A percentile compares a stretch with the other conserved stretches of the same genome.
These are phyloP conservation scores for Bombus superbus DNA, from an alignment of 1,140 invertebrate species.

Conservation along the genomic window DNA sequence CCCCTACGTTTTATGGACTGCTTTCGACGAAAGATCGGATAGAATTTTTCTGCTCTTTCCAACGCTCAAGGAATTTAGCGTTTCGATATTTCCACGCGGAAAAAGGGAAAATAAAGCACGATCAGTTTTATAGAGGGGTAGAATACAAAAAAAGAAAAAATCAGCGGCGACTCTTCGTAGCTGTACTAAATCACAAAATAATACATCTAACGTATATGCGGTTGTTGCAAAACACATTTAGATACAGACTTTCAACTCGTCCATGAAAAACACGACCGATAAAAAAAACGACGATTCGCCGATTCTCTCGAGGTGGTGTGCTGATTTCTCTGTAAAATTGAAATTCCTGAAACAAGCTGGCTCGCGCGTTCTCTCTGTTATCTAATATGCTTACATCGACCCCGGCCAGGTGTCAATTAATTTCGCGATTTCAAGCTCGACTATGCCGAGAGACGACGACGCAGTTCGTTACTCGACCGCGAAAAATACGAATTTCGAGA, in stretches of 20 bases:
- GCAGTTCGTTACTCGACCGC: neutral
- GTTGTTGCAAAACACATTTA: too few species aligned
- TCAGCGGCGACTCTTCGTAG: too few species aligned
- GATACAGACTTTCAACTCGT: too few species aligned
- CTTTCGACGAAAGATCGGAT: neutral
- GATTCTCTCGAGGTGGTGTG: neutral
- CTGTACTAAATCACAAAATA: too few species aligned
- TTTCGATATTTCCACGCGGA: neutral
- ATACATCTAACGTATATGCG: too few species aligned
- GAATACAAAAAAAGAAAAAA: too few species aligned
- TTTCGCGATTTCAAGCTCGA: neutral
- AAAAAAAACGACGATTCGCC: neutral
- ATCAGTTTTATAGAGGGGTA: too few species aligned
- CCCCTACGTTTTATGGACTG: neutral
- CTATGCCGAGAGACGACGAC: neutral
- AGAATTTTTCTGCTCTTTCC: neutral
- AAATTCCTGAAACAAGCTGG: too few species aligned
- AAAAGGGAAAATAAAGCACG: neutral
- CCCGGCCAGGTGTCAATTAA: neutral
- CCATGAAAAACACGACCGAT: fast-evolving
- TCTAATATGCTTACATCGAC: too few species aligned
- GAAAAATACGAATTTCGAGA: conserved; percentile 28
- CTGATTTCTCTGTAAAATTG: too few species aligned
- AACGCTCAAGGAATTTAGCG: neutral
- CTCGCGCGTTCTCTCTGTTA: too few species aligned